A percentile compares a stretch with the other conserved stretches of the same genome.
phyloP scores from a whole-genome alignment of 2,888 invertebrate species.

The Nezara viridula region DNA sequence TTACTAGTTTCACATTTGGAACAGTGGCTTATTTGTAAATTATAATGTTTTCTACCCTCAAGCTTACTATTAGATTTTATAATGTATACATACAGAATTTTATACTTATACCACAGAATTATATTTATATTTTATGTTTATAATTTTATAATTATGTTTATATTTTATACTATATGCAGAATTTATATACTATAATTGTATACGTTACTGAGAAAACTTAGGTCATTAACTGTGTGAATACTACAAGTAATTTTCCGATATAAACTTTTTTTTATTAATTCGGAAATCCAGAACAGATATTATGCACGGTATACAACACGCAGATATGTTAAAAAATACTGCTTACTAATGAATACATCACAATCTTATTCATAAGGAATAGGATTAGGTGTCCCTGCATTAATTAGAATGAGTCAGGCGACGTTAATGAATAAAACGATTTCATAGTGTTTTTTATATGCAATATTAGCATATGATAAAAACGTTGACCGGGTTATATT shows the following conservation, averaged over 20 bases:
- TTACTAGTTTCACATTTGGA: too few relatives aligned
- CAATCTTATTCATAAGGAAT: background rate
- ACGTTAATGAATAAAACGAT: background rate
- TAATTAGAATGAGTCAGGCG: background rate
- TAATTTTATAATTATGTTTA: too few relatives aligned
- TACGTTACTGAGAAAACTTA: too few relatives aligned
- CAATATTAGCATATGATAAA: background rate
- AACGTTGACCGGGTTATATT: background rate
- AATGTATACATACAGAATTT: too few relatives aligned
- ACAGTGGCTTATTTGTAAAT: too few relatives aligned
- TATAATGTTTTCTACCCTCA: too few relatives aligned
- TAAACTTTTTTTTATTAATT: background rate
- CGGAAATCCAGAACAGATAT: background rate
- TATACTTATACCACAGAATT: too few relatives aligned
- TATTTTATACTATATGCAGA: too few relatives aligned
- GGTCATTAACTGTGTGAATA: too few relatives aligned
- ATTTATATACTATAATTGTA: too few relatives aligned
- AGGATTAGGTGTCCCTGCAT: background rate
- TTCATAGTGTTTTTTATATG: background rate
- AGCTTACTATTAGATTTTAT: too few relatives aligned
- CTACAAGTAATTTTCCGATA: background rate
- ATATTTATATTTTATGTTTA: too few relatives aligned
- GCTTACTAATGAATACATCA: background rate
- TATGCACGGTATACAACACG: background rate
- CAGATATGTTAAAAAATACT: background rate